Conservation (phyloP, 1,140 invertebrate genomes). For the Lasioglossum baleicum region DNA sequence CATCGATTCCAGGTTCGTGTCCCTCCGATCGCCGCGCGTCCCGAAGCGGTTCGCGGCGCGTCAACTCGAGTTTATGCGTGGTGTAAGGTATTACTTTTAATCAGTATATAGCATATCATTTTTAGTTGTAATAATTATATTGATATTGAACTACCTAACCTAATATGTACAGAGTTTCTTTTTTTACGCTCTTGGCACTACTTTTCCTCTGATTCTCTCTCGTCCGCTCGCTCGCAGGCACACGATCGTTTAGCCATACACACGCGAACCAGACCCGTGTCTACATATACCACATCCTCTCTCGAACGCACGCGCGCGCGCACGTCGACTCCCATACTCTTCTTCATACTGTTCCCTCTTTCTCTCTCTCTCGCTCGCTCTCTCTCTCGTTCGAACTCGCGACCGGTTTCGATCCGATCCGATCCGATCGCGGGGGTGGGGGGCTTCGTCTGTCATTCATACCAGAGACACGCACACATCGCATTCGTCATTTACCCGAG, state of each 20-base stretch:
- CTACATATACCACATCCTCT: neutral
- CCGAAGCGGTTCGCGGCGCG: constrained; percentile 61
- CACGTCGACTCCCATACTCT: neutral
- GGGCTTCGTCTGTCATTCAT: constrained; percentile 2
- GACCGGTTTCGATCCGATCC: too few relatives aligned
- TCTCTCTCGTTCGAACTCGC: too few relatives aligned
- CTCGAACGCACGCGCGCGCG: neutral
- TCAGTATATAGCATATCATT: constrained; percentile 77
- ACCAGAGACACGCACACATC: neutral
- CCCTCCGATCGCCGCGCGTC: constrained; percentile 25
- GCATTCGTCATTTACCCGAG: constrained; percentile 40
- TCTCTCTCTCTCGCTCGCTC: too few relatives aligned
- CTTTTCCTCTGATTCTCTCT: constrained; percentile 54
- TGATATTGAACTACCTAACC: constrained; percentile 78
- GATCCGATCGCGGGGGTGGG: neutral
- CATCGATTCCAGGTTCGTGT: neutral
- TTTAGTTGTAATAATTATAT: constrained; percentile 76
- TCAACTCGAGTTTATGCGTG: constrained; percentile 69
- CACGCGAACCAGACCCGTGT: neutral
- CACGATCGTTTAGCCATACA: neutral
- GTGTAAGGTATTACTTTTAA: constrained; percentile 69
- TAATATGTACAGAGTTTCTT: constrained; percentile 76
- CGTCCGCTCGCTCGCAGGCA: neutral
- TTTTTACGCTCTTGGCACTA: constrained; percentile 74
- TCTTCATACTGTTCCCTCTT: neutral